phyloP scores from a whole-genome alignment of 2,113 vertebrate genomes.

The Okapia johnstoni region DNA sequence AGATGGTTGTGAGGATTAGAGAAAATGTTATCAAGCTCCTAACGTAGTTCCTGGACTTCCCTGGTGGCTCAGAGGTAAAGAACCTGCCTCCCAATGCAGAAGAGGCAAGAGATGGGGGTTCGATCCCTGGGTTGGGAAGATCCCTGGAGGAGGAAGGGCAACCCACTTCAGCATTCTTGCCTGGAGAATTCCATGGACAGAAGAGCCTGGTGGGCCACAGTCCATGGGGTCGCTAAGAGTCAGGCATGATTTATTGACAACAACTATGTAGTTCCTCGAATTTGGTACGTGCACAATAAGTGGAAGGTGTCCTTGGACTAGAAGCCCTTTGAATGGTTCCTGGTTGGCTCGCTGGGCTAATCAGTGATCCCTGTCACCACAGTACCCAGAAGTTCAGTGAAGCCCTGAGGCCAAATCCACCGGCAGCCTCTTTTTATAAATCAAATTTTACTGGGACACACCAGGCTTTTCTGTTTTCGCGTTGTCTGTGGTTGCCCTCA shows the following conservation, averaged over 20 bases:
- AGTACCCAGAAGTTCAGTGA: neutral
- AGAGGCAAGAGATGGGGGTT: neutral
- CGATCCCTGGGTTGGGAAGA: neutral
- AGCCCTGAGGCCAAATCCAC: neutral
- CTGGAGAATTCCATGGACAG: neutral
- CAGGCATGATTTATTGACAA: neutral
- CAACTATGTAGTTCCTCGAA: neutral
- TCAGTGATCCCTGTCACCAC: neutral
- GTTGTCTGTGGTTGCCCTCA: neutral
- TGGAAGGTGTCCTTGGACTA: neutral
- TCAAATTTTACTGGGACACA: neutral
- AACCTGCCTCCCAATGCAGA: neutral
- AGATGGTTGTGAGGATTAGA: neutral
- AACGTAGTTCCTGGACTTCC: neutral
- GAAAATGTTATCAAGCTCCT: neutral
- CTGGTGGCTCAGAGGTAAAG: neutral
- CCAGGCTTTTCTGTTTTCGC: neutral
- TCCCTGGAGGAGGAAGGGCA: neutral
- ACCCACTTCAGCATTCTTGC: neutral
- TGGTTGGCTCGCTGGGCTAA: neutral
- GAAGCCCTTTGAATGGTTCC: neutral
- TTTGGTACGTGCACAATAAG: accelerated
- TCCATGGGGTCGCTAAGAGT: neutral
- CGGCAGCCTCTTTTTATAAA: neutral
- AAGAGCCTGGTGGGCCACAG: neutral